Percentiles rank a stretch among this genome's conserved stretches.
phyloP scores from a whole-genome alignment of 2,113 vertebrate species.

The Peromyscus polionotus region DNA sequence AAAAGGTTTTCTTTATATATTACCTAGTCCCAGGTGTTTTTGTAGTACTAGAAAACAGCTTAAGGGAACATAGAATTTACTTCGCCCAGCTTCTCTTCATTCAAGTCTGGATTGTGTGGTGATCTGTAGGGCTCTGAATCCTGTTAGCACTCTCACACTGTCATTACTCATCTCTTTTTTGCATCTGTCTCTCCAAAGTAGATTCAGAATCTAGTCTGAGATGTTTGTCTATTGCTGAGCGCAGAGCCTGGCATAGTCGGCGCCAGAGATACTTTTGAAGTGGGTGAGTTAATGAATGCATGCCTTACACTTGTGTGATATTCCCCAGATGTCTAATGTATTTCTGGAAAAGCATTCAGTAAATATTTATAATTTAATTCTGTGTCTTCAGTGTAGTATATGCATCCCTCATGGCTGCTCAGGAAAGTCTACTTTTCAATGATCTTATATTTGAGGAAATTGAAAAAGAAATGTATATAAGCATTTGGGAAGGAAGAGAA shows the following conservation, averaged over 20 bases:
- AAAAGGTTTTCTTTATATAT: background rate
- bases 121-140: background rate
- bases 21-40: background rate
- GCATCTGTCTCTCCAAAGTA: background rate
- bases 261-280: background rate
- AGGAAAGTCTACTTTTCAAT: background rate
- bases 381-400: background rate
- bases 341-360: slow-evolving; percentile 26
- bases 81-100: background rate
- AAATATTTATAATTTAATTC: slow-evolving; percentile 12
- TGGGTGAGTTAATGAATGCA: background rate
- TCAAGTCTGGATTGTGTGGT: background rate
- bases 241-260: background rate
- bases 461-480: too few relatives aligned
- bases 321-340: background rate
- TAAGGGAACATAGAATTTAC: background rate
- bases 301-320: background rate
- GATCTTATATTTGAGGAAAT: background rate
- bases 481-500: background rate
- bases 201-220: background rate
- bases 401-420: background rate
- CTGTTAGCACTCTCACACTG: accelerated
- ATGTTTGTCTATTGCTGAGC: background rate
- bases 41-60: background rate
- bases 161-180: background rate